Conservation (phyloP, 2,113 vertebrate species). For the Dicentrarchus labrax region DNA sequence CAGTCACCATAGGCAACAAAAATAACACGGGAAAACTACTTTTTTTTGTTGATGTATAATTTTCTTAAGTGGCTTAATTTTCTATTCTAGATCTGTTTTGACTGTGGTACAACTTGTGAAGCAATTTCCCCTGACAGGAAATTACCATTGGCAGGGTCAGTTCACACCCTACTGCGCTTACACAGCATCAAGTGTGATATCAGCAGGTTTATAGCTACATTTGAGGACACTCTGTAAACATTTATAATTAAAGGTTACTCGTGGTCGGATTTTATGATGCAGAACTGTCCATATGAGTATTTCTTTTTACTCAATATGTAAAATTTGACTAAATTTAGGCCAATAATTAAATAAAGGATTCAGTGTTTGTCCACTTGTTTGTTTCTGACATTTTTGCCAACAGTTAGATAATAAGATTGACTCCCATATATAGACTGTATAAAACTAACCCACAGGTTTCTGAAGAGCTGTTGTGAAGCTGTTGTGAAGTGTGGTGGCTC, state of each 20-base stretch:
- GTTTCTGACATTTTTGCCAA: background rate
- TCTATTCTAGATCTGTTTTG: slow-evolving; percentile 42
- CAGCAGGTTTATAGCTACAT: background rate
- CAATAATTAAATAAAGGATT: background rate
- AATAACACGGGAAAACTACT: slow-evolving; percentile 50
- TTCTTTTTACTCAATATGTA: background rate
- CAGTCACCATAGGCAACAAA: slow-evolving; percentile 73
- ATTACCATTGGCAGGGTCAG: slow-evolving; percentile 56
- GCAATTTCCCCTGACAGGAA: slow-evolving; percentile 68
- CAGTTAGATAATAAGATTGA: background rate
- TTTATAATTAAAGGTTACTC: background rate
- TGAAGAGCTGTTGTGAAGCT: no score
- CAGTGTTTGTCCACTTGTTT: background rate
- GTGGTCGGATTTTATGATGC: background rate
- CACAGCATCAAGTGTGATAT: slow-evolving; percentile 30
- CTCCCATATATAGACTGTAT: no score
- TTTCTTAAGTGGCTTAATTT: slow-evolving; percentile 64
- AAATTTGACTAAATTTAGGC: background rate
- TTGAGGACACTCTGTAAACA: slow-evolving; percentile 8
- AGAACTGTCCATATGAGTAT: background rate
- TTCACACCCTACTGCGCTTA: slow-evolving; percentile 16
- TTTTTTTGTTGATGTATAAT: slow-evolving; percentile 37
- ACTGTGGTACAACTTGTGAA: slow-evolving; percentile 53
- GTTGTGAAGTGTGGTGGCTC: no score
- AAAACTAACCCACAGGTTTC: no score